Percentiles rank a stretch among this genome's conserved stretches.
Conservation (phyloP, 2,888 invertebrate genomes). For the Machimus atricapillus region DNA sequence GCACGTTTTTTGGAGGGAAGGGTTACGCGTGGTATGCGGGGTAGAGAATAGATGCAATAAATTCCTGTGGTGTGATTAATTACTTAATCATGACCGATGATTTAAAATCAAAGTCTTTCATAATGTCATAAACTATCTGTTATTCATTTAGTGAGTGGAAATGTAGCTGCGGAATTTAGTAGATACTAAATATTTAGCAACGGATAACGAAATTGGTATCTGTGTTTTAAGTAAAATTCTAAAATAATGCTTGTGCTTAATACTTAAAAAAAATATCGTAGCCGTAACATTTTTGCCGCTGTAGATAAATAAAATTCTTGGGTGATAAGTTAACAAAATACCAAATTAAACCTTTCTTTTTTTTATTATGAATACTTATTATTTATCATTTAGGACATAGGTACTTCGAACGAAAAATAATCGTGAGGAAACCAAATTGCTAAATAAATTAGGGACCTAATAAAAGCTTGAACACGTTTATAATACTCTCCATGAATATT, state of each 20-base stretch:
- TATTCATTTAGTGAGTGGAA: no score
- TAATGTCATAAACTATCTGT: background rate
- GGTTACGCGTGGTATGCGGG: background rate
- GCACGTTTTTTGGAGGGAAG: background rate
- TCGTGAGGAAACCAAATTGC: background rate
- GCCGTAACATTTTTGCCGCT: no score
- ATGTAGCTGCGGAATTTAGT: no score
- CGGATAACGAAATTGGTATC: no score
- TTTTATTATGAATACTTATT: slow-evolving; percentile 29
- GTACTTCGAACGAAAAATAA: slow-evolving; percentile 39
- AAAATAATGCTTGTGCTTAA: no score
- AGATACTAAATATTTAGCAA: no score
- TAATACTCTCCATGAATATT: slow-evolving; percentile 75
- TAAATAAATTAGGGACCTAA: slow-evolving; percentile 43
- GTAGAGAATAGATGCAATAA: background rate
- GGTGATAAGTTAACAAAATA: no score
- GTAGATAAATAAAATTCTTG: no score
- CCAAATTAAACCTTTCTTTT: background rate
- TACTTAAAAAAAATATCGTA: no score
- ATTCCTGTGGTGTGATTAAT: background rate
- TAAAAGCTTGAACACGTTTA: slow-evolving; percentile 56
- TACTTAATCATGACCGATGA: background rate
- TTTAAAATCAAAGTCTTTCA: background rate
- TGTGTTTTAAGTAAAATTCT: no score
- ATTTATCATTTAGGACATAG: no score